phyloP scores from a whole-genome alignment of 64 coral and sea anemone species.

The Catalaphyllia jardinei region DNA sequence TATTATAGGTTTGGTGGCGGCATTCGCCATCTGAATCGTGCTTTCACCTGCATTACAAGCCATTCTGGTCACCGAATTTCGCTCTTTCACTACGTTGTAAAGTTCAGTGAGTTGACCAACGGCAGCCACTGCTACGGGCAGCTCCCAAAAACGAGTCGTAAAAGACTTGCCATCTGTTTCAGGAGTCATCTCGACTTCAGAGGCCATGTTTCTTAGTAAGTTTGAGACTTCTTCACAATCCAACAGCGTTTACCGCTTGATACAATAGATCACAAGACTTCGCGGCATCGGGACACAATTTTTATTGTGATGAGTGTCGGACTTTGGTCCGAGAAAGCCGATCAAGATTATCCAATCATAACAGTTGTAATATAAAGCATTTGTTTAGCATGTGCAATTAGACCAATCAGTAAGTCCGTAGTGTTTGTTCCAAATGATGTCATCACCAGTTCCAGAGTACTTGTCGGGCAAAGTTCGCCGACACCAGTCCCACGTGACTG shows the following conservation, averaged over 20 bases:
- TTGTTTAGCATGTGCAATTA: too few species aligned
- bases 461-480: neutral
- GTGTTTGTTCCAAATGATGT: neutral
- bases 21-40: constrained; percentile 62
- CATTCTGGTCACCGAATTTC: constrained; percentile 75
- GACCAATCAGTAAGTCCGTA: neutral
- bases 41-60: constrained; percentile 87
- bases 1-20: constrained; percentile 72
- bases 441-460: too few species aligned
- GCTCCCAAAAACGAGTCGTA: constrained; percentile 66
- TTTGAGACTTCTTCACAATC: too few species aligned
- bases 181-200: neutral
- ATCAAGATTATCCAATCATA: neutral
- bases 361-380: neutral
- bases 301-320: neutral
- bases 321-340: neutral
- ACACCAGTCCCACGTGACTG: neutral
- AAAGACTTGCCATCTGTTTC: constrained; percentile 77
- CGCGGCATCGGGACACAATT: neutral
- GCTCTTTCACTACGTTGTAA: constrained; percentile 75
- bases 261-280: neutral
- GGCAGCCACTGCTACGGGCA: constrained; percentile 86
- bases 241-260: neutral
- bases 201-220: neutral
- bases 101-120: constrained; percentile 82